Base-by-base conservation (phyloP, 2,888 invertebrate genomes). In the Andrena flavipes region DNA sequence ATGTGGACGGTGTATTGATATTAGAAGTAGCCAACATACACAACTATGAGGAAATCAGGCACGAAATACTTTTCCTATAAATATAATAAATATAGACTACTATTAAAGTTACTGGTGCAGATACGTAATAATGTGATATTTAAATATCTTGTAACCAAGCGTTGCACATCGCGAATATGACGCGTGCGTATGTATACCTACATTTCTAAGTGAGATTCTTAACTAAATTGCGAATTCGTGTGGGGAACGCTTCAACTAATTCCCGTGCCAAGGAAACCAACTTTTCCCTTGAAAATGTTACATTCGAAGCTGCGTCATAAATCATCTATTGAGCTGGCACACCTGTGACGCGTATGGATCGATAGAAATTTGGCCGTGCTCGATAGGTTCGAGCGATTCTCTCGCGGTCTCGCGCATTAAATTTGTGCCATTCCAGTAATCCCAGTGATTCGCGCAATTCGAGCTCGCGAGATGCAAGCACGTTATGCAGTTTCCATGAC, bases 371-470 rank as follows among this genome's bases (percentile, higher is more conserved):
- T 67, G 63, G 65, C 59, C 26, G 60, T 64, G 56, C 60, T 42
- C 29, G 20, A 70, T 56, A 60, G 80, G 70, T 75, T 68, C 75
- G 48, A 23, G 29, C 74, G 69, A 76, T 78, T 82, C 79, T 74
- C 49, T 67, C 51, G 69, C 33, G 49, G 63, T 70, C 71, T 56
- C 64, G 59, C 68, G 70, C 64, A 69, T 51, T 73, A 77, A 76
- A 84, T 76, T 81, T 60, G 30, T 63, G 78, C 78, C 71, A 82
- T 76, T 67, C 76, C 60, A 76, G 64, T 49, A 75, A 78, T 78
- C 63, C 65, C 54, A 64, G 56, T 20, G 75, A 72, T 70, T 75
- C 81, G 54, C 42, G 69, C 59, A 51, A 81, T 79, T 79, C 79
- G 70, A 80, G 42, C 23, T 10, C 72, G 80, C 72, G 67, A 78